Conservation (phyloP, 2,113 vertebrate genomes). For the Oreochromis tanganicae region DNA sequence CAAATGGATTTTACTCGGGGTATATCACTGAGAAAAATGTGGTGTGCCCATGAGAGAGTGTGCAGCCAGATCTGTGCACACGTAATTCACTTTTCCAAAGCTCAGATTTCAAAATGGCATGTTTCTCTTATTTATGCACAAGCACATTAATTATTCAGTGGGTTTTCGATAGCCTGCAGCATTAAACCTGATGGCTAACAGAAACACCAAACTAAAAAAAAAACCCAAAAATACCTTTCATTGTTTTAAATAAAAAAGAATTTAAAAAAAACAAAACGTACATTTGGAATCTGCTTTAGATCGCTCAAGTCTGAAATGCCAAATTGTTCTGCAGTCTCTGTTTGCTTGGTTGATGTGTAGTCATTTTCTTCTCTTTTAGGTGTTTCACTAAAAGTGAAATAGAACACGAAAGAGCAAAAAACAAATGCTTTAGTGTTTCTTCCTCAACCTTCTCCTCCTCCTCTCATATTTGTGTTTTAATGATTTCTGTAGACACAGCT, state of each 20-base stretch:
- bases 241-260: background rate
- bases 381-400: background rate
- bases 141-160: slow-evolving; percentile 9
- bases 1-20: background rate
- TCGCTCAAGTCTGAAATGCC: background rate
- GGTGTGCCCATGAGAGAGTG: background rate
- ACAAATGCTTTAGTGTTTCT: background rate
- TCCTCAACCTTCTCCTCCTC: background rate
- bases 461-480: background rate
- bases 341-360: background rate
- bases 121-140: slow-evolving; percentile 3
- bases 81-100: background rate
- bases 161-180: background rate
- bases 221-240: background rate
- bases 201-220: background rate
- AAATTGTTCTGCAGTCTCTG: background rate
- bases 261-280: background rate
- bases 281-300: background rate
- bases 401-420: background rate
- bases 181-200: background rate
- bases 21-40: background rate
- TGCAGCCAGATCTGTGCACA: background rate
- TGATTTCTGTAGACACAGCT: background rate
- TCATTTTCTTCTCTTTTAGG: background rate
- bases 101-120: background rate